phyloP scores from a whole-genome alignment of 1,140 invertebrate genomes.

The Armadillidium nasatum region DNA sequence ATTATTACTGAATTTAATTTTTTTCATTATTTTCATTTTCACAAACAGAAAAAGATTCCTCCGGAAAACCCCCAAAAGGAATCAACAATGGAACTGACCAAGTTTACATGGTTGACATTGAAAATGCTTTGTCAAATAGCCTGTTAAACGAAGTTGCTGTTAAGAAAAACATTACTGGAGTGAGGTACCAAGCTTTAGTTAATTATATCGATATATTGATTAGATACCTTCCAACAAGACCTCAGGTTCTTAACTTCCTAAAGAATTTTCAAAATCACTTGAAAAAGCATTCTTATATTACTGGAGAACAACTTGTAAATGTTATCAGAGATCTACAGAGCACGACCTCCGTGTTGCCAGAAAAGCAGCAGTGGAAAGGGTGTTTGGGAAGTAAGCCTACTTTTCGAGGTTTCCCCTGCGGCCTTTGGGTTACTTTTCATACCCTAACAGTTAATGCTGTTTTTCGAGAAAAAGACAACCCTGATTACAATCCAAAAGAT shows the following conservation, averaged over 20 bases:
- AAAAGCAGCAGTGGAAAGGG: conserved; percentile 66
- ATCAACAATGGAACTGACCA: conserved; percentile 47
- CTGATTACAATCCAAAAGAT: conserved; percentile 53
- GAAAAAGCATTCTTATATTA: conserved; percentile 11
- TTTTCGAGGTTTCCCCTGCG: conserved; percentile 86
- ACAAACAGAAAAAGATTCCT: too few relatives aligned
- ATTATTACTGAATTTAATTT: background rate
- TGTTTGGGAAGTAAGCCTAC: conserved; percentile 71
- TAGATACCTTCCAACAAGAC: conserved; percentile 67
- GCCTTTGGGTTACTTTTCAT: conserved; percentile 93
- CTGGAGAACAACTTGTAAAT: conserved; percentile 56
- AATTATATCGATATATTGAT: conserved; percentile 65
- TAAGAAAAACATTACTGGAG: conserved; percentile 62
- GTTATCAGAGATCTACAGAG: conserved; percentile 8
- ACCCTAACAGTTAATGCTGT: conserved; percentile 76
- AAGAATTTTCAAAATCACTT: conserved; percentile 50
- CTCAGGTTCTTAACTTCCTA: conserved; percentile 61
- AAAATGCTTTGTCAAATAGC: conserved; percentile 72
- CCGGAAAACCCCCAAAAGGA: background rate
- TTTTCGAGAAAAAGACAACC: conserved; percentile 51
- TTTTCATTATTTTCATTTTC: background rate
- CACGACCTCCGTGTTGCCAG: conserved; percentile 44
- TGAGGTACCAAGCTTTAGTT: conserved; percentile 65
- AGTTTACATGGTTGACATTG: conserved; percentile 78
- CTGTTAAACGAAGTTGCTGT: conserved; percentile 74